Evolutionary conservation across 2,888 invertebrate genomes (phyloP), one percentile per base, ranked within the genome.

Genomic region (Pollenia angustigena): DNA sequence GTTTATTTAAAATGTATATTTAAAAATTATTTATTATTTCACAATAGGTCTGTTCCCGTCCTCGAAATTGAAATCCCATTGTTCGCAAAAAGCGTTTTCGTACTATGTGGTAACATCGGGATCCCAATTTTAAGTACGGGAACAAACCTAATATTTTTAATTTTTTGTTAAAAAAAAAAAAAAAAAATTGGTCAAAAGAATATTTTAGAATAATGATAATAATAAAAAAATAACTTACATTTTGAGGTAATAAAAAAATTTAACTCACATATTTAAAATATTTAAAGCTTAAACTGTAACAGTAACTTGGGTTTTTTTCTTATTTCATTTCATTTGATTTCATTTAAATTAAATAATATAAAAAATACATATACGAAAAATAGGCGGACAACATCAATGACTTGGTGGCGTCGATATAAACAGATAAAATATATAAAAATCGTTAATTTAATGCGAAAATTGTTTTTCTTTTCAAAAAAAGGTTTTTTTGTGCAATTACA

Each of bases 181-280:
- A 75, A 79, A 54, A 54, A 54, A n/a, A 44, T 54, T 44, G 71
- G 71, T 66, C 62, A 79, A 81, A 81, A 72, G 52, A 18, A 52
- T 44, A 74, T 58, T 82, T 85, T 66, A 60, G 46, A 64, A 75
- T 48, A 84, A 40, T 48, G 66, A 66, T 66, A 74, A 71, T 52
- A 79, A 74, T 69, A 76, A 80, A 84, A 87, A 83, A 85, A 88
- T 88, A 90, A 88, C 88, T 89, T 89, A 89, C 89, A 88, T 87
- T 72, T 89, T 90, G 90, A 89, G 89, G 89, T 90, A 89, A 90
- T 89, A 87, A 88, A 89, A 79, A 85, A 87, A 85, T 76, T 84
- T 85, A 86, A 85, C 84, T 80, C 81, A 86, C 81, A 83, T 85
- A 80, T 71, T 78, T 85, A 78, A 76, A 75, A 81, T 82, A 76